These are phyloP conservation scores for Mirza zaza DNA, from an alignment of 2,113 vertebrate genomes.

Conservation along the genomic window DNA sequence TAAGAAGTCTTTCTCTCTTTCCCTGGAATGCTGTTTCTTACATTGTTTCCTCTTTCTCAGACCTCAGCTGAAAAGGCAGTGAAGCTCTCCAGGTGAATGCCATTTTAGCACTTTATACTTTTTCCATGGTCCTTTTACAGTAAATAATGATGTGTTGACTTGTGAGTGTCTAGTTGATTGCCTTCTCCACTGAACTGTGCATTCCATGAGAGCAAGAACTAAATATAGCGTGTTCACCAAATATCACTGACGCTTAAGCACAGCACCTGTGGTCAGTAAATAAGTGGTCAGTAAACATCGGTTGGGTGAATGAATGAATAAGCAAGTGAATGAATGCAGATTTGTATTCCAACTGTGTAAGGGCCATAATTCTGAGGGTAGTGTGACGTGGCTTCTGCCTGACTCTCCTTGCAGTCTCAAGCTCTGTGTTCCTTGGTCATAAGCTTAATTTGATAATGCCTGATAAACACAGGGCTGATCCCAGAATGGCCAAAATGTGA, in stretches of 20 bases:
- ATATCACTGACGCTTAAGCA: not conserved
- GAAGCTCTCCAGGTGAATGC: not conserved
- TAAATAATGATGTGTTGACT: not conserved
- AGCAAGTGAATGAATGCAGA: not conserved
- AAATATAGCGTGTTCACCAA: not conserved
- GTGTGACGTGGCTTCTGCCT: not conserved
- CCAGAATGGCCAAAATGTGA: not conserved
- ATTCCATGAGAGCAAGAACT: not conserved
- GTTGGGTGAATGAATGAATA: not conserved
- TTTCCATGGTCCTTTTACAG: not conserved
- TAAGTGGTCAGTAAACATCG: not conserved
- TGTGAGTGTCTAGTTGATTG: not conserved
- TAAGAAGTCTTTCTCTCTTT: not conserved
- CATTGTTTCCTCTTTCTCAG: not conserved
- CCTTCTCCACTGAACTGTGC: not conserved
- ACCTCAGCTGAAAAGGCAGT: not conserved
- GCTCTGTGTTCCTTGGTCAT: not conserved
- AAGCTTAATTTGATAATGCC: not conserved
- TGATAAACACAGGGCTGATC: not conserved
- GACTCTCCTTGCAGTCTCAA: not conserved
- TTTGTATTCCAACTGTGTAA: not conserved
- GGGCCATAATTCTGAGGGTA: not conserved
- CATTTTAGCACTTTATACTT: not conserved
- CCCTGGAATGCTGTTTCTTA: constrained; percentile 1
- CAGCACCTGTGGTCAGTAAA: not conserved